These are phyloP conservation scores for Lates japonicus DNA, from an alignment of 2,797 vertebrate genomes.

Conservation along the genomic window DNA sequence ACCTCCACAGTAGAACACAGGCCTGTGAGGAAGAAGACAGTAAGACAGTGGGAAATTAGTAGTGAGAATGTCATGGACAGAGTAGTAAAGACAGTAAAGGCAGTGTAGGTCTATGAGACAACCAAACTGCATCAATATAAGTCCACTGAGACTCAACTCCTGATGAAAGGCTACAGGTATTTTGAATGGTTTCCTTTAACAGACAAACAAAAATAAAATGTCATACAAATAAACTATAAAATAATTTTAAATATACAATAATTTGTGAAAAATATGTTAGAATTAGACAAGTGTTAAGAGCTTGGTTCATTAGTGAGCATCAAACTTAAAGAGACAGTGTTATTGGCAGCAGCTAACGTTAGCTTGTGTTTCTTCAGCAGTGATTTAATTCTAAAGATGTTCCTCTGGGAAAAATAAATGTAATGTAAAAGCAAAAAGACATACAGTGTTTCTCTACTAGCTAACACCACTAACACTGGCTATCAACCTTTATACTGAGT, in stretches of 20 bases:
- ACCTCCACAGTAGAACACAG: constrained; percentile 92
- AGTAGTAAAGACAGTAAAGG: too few species aligned
- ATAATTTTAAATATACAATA: too few species aligned
- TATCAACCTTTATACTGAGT: too few species aligned
- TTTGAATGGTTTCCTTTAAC: constrained; percentile 4
- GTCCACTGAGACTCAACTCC: neutral
- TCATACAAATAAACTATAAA: neutral
- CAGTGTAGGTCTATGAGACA: neutral
- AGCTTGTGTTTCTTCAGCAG: neutral
- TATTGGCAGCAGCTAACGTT: neutral
- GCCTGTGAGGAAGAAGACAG: constrained; percentile 78
- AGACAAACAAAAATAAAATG: neutral
- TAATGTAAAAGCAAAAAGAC: neutral
- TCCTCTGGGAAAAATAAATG: neutral
- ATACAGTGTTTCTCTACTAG: neutral
- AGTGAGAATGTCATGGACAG: neutral
- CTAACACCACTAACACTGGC: neutral
- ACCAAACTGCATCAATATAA: neutral
- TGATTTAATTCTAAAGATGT: neutral
- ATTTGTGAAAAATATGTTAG: too few species aligned
- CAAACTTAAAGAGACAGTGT: neutral
- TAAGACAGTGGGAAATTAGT: neutral
- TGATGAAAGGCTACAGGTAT: neutral
- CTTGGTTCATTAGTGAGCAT: neutral
- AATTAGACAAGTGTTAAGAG: neutral